phyloP scores from a whole-genome alignment of 2,888 invertebrate genomes.

The Eutolmus rufibarbis region DNA sequence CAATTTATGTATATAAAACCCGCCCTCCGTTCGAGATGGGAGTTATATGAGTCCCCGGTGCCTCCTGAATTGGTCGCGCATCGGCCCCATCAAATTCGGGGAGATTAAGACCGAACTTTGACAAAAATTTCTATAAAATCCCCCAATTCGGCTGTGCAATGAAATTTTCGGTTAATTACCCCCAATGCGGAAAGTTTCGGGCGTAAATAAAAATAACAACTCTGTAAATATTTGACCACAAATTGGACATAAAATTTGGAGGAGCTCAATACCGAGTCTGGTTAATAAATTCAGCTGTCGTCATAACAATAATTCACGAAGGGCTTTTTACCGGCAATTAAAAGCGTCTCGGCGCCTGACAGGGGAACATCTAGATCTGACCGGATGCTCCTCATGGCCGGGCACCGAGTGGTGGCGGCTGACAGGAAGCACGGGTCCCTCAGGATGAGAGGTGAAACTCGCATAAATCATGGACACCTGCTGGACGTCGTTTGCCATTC shows the following conservation, averaged over 20 bases:
- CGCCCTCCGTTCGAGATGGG: background rate
- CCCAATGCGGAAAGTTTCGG: background rate
- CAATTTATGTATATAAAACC: background rate
- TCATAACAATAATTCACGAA: conserved; percentile 28
- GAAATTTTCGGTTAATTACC: background rate
- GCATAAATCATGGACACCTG: conserved; percentile 36
- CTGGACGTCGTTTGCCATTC: background rate
- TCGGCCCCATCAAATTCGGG: background rate
- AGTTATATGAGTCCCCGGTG: background rate
- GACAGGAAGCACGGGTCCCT: background rate
- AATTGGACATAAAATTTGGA: conserved; percentile 8
- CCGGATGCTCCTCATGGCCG: background rate
- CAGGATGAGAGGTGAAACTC: conserved; percentile 21
- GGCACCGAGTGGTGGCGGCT: background rate
- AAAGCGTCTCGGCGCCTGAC: conserved; percentile 29
- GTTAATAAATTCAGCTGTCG: conserved; percentile 36
- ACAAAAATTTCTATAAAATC: background rate
- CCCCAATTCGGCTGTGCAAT: background rate
- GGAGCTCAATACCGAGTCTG: background rate
- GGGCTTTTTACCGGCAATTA: conserved; percentile 30
- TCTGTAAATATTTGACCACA: conserved; percentile 17
- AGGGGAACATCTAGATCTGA: conserved; percentile 11
- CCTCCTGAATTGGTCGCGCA: background rate
- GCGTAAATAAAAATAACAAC: background rate
- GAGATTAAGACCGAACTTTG: background rate